These are phyloP conservation scores for Ginglymostoma cirratum DNA, from an alignment of 2,113 vertebrate species.

Conservation along the genomic window DNA sequence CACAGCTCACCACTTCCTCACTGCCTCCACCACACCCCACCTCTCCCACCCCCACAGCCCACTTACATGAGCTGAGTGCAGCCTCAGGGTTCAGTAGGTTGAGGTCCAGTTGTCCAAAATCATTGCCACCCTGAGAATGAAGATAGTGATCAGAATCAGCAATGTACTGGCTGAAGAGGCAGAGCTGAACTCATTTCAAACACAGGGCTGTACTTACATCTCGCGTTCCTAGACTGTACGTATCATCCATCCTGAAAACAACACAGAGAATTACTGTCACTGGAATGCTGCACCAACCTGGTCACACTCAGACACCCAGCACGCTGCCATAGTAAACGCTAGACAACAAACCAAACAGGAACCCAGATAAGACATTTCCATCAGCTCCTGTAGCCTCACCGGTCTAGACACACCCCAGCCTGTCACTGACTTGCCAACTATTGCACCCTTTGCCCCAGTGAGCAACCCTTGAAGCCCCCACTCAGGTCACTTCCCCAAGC, in stretches of 20 bases:
- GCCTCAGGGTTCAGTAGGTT: background rate
- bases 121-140: background rate
- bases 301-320: no score
- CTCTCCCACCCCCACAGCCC: background rate
- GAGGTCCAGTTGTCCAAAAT: background rate
- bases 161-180: background rate
- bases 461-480: no score
- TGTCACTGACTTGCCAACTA: no score
- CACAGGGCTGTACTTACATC: background rate
- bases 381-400: no score
- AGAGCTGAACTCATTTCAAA: background rate
- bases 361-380: no score
- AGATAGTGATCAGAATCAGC: background rate
- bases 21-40: background rate
- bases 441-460: no score
- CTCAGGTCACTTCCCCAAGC: no score
- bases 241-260: conserved; percentile 9
- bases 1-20: no score
- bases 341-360: no score
- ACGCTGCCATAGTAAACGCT: no score
- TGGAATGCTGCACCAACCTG: no score
- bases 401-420: no score
- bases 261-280: background rate
- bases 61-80: background rate
- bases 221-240: background rate